Base-by-base conservation (phyloP, 1,140 invertebrate genomes). In the Macrocentrus cingulum region DNA sequence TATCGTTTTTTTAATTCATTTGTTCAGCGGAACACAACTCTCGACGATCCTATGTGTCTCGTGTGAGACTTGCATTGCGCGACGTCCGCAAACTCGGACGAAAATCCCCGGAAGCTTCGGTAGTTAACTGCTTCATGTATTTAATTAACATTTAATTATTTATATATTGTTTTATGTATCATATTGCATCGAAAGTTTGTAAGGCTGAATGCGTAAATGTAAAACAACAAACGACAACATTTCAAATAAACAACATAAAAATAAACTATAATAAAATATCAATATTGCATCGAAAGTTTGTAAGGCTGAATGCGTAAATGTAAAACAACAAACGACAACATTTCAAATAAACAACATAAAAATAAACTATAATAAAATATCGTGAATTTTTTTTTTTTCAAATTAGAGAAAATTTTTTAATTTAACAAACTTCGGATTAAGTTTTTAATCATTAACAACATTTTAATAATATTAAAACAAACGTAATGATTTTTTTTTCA, bases 1-100 rank as follows among this genome's bases (percentile, higher is more conserved):
- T 55, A 34, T 57, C 56, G 36, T 25, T 37, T 45, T 60, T 59
- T 61, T 32, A 44, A 48, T 62, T 62, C 56, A 46, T 49, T 42
- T 53, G 11, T 4, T 55, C 56, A 56, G n/a, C 39, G 51, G 51
- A 54, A 56, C 36, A 54, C 56, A 57, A 63, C 36, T 62, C 63
- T 50, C 51, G 41, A 57, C 23, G 4, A 34, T 41, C 25, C 49
- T 42, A 37, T 29, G 42, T 37, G 42, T 42, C 19, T 20, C n/a
- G 34, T 22, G 15, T 41, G 51, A 39, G 51, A 22, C 13, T 53
- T 53, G 13, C 34, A 20, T 52, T 37, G 29, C 22, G 22, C 29
- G 51, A 37, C n/a, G n/a, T 42, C 22, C 20, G 23, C 18, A 29
- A 9, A 41, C 19, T 53, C 19, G 36, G 34, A 23, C 23, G 37